These are phyloP conservation scores for Ectemnius cavifrons DNA, from an alignment of 2,888 invertebrate genomes.

Conservation along the genomic window DNA sequence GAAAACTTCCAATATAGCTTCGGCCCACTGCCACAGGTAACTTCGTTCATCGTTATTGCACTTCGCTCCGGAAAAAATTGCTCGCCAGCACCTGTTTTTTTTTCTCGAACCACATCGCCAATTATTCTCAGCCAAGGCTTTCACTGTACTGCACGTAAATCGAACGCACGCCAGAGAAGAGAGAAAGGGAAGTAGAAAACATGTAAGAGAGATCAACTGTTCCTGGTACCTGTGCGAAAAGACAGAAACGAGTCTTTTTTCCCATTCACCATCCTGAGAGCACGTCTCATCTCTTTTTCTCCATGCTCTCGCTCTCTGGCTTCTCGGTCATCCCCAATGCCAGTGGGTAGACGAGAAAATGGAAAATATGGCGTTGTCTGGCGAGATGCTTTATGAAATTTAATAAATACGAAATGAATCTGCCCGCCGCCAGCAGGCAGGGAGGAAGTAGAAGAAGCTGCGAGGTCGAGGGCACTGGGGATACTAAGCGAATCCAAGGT, in stretches of 20 bases:
- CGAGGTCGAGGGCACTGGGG: not conserved
- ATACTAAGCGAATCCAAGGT: not conserved
- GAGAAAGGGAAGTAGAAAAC: too few relatives aligned
- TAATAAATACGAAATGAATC: constrained; percentile 76
- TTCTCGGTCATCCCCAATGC: constrained; percentile 17
- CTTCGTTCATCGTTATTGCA: constrained; percentile 59
- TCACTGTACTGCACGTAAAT: too few relatives aligned
- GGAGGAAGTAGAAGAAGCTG: constrained; percentile 12
- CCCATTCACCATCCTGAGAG: not conserved
- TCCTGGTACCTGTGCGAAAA: not conserved
- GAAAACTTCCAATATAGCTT: constrained; percentile 57
- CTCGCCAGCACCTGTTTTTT: constrained; percentile 4
- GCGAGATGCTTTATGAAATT: constrained; percentile 70
- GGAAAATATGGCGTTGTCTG: constrained; percentile 73
- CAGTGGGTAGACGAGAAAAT: constrained; percentile 69
- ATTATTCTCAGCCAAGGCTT: not conserved
- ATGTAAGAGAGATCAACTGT: not conserved
- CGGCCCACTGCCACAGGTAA: constrained; percentile 49
- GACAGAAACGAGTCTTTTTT: not conserved
- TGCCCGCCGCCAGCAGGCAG: constrained; percentile 43
- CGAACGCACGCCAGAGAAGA: too few relatives aligned
- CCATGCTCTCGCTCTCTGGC: not conserved
- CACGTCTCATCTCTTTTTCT: not conserved
- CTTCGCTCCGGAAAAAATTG: constrained; percentile 28
- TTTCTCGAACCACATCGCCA: not conserved